Evolutionary conservation across 2,113 vertebrate genomes (phyloP), one percentile per base, ranked within the genome.

Genomic region (Aepyceros melampus): DNA sequence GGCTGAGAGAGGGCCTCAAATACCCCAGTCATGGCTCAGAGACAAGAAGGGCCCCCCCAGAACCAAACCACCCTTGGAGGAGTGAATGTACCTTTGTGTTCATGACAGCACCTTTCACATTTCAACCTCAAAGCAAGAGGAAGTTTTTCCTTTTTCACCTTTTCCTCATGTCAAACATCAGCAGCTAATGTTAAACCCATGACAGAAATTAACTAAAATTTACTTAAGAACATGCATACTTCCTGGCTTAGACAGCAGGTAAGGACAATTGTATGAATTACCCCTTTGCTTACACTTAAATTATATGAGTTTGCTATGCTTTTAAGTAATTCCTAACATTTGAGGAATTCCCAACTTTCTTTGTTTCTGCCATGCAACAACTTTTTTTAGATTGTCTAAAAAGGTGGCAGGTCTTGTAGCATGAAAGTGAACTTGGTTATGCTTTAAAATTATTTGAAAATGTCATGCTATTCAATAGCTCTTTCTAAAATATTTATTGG

Each of bases 121-220:
- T 43, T 93, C 91, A 91, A 81, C 36, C 64, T 76, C 71, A 92
- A 96, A 96, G 78, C 27, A 88, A 76, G 25, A 79, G 14, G 74
- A 92, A 17, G 14, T 55, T 89, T 94, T 90, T 79, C 84, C 49
- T 83, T 87, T 78, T 91, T 79, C n/a, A 85, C n/a, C 79, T 45
- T n/a, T 84, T 79, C 58, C 94, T 95, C 29, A n/a, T 49, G 76
- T 96, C 53, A 94, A 94, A 83, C 33, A 83, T 89, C 91, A 94
- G 58, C 45, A 89, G 56, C 53, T 79, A 97, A 82, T 86, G 10
- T 89, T 58, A 84, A 91, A 97, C 23, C 40, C 64, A 71, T 47
- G 62, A 71, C 91, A 12, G 53, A 95, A 96, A 91, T 74, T 27
- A 91, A 97, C 51, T 45, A 83, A 94, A 93, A 86, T 83, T 27